A percentile compares a stretch with the other conserved stretches of the same genome.
Conservation (phyloP, 1,140 invertebrate species). For the Penaeus chinensis region DNA sequence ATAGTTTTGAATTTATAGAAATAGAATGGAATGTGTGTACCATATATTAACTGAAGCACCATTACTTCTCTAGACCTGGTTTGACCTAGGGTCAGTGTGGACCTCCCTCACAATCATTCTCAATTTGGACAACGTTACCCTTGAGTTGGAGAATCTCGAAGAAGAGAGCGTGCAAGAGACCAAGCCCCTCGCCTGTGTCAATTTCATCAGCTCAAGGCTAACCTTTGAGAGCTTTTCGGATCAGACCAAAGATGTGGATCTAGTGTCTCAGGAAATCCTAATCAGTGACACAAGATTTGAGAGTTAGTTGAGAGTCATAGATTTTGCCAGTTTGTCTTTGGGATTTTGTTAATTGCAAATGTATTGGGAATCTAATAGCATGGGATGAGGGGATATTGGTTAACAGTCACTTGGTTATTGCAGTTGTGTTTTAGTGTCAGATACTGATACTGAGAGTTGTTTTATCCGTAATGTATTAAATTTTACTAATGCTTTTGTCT, state of each 20-base stretch:
- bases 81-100: conserved; percentile 72
- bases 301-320: conserved; percentile 65
- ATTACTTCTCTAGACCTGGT: conserved; percentile 21
- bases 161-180: conserved; percentile 66
- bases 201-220: conserved; percentile 91
- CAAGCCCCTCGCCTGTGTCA: conserved; percentile 81
- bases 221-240: conserved; percentile 88
- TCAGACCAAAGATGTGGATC: conserved; percentile 89
- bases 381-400: too few species aligned
- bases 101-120: conserved; percentile 83
- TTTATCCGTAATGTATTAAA: too few species aligned
- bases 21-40: too few species aligned
- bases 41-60: not conserved
- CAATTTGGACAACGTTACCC: conserved; percentile 87
- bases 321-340: not conserved
- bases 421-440: too few species aligned
- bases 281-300: conserved; percentile 83
- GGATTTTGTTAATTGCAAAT: not conserved
- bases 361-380: too few species aligned
- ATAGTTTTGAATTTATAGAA: too few species aligned
- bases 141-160: conserved; percentile 69
- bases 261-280: conserved; percentile 92
- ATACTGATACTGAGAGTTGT: too few species aligned
- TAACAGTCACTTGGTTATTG: too few species aligned
- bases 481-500: too few species aligned